Base-by-base conservation (phyloP, 2,888 invertebrate species). In the Heteropelma amictum region DNA sequence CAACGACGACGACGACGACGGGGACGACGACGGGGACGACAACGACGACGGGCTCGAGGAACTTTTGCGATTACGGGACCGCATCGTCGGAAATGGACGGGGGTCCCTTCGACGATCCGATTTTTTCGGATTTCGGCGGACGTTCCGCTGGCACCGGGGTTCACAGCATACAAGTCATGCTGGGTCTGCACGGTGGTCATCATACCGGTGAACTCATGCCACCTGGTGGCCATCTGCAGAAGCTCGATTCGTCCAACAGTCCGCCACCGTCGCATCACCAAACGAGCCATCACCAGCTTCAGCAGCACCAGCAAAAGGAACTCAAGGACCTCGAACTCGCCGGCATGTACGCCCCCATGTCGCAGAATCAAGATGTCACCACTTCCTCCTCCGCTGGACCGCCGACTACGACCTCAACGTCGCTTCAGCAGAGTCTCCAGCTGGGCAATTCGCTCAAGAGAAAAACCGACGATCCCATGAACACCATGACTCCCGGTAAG, bases 61-160 rank as follows among this genome's bases (percentile, higher is more conserved):
- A 28, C 10, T 47, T 72, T 30, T 42, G 54, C 35, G 65, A 69
- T 4, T 77, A 77, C 72, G 64, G 54, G 42, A 69, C 77, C 56
- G 56, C 49, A 21, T 17, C 63, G 21, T 8, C n/a, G 26, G 63
- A 90, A 89, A 93, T 95, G 94, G 95, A 95, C 89, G 93, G 90
- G 79, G 90, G 90, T 56, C 92, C 92, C 28, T 92, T 95, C 89
- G 96, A 96, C 87, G 96, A 96, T 86, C 94, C 94, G 84, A 93
- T 94, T 86, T 96, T 95, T 88, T 91, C 92, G 80, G 95, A 96
- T 89, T 95, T 95, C 84, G 90, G 91, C 28, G 92, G 91, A 80
- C 91, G 93, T 5, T 7, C 35, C 40, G 90, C 90, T 78, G 89
- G 90, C 1, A 89, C 89, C 33, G 93, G 93, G 45, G 92, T 91